Evolutionary conservation across 2,113 vertebrate genomes (phyloP).

Genomic region (Hippolais icterina): DNA sequence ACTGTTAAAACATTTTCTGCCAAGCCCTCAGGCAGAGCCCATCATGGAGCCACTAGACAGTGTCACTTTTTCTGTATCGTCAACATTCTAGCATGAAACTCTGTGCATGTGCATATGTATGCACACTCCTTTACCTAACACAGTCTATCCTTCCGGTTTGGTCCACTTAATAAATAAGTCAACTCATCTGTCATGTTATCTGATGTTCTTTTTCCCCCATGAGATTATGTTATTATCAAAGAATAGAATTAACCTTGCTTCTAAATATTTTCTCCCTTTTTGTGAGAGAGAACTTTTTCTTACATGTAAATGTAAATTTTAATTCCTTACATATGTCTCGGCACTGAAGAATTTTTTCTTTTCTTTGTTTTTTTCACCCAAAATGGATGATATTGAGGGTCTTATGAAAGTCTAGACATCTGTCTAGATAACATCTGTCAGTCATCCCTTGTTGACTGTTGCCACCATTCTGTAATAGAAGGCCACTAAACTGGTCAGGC

Average conservation of each 20-base stretch:
- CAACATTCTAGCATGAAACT: neutral
- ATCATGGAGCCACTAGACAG: fast-evolving
- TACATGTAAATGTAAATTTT: neutral
- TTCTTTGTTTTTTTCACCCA: neutral
- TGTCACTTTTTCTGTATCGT: neutral
- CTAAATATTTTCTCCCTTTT: neutral
- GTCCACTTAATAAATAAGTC: neutral
- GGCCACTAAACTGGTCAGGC: neutral
- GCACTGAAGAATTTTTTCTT: neutral
- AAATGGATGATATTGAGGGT: fast-evolving
- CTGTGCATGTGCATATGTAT: fast-evolving
- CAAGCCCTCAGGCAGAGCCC: neutral
- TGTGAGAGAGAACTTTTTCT: neutral
- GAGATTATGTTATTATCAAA: neutral
- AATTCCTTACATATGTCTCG: neutral
- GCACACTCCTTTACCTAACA: neutral
- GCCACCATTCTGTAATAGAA: neutral
- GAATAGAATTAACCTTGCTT: neutral
- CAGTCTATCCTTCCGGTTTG: neutral
- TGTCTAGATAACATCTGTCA: neutral
- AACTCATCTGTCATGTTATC: neutral
- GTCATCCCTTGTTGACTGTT: neutral
- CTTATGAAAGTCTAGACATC: neutral
- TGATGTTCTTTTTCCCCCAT: neutral
- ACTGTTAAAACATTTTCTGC: neutral